Evolutionary conservation across 2,797 vertebrate genomes (phyloP).

Genomic region (Lithobates sylvaticus): DNA sequence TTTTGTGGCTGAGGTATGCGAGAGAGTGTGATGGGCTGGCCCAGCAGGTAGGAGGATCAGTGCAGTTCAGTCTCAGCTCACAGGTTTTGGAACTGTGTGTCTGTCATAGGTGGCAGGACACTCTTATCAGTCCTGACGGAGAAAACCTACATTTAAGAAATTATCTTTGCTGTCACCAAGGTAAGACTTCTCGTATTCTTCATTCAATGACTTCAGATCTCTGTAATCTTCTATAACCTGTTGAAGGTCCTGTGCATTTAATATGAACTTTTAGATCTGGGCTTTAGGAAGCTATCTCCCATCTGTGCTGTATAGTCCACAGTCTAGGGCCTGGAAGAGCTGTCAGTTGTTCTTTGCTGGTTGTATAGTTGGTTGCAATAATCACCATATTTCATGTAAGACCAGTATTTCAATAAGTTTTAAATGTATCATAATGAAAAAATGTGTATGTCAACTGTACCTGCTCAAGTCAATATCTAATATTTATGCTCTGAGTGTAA

Average conservation of each 20-base stretch:
- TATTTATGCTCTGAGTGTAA: too few relatives aligned
- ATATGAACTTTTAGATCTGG: too few relatives aligned
- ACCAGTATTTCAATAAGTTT: too few relatives aligned
- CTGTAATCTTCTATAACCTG: neutral
- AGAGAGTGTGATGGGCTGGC: conserved; percentile 13
- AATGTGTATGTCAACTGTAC: too few relatives aligned
- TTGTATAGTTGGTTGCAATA: too few relatives aligned
- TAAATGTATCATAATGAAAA: too few relatives aligned
- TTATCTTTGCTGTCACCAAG: conserved; percentile 1
- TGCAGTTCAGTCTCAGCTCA: conserved; percentile 20
- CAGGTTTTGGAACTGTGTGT: conserved; percentile 31
- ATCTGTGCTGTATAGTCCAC: neutral
- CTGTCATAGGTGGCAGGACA: conserved; percentile 16
- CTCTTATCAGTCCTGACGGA: conserved; percentile 20
- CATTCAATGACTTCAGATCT: neutral
- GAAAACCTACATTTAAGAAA: conserved; percentile 15
- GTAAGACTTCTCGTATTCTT: conserved; percentile 1
- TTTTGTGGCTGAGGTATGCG: conserved; percentile 7
- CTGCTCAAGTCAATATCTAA: too few relatives aligned
- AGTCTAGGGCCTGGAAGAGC: neutral
- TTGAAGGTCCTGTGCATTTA: neutral
- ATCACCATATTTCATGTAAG: too few relatives aligned
- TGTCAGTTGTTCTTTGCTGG: neutral
- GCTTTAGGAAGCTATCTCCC: too few relatives aligned
- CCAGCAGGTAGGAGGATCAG: conserved; percentile 41